A percentile compares a stretch with the other conserved stretches of the same genome.
These are phyloP conservation scores for Pholis gunnellus DNA, from an alignment of 2,113 vertebrate genomes.

Conservation along the genomic window DNA sequence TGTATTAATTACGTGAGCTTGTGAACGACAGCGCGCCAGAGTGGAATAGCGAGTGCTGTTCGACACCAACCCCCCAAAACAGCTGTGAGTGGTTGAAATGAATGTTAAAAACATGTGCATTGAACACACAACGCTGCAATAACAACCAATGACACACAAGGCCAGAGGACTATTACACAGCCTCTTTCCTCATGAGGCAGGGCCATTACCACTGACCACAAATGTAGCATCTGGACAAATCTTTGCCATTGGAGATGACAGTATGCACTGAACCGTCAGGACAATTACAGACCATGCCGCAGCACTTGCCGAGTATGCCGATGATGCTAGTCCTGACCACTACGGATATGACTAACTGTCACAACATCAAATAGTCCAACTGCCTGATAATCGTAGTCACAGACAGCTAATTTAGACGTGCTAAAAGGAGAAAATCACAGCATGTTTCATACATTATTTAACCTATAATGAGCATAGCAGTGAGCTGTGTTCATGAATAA, in stretches of 20 bases:
- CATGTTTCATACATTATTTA: slow-evolving; percentile 1
- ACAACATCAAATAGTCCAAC: slow-evolving; percentile 36
- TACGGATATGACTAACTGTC: slow-evolving; percentile 17
- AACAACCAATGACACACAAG: neutral
- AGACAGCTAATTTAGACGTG: slow-evolving; percentile 40
- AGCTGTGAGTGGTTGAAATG: neutral
- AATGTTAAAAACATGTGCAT: slow-evolving; percentile 5
- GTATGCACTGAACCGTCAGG: slow-evolving; percentile 13
- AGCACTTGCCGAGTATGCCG: slow-evolving; percentile 17
- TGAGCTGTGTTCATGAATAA: neutral
- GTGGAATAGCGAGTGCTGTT: neutral
- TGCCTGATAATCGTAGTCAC: slow-evolving; percentile 17
- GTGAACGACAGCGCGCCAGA: neutral
- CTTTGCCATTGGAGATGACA: slow-evolving; percentile 15
- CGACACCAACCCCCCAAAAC: neutral
- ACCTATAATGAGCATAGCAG: slow-evolving; percentile 8
- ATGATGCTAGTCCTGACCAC: slow-evolving; percentile 34
- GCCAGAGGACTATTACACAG: neutral
- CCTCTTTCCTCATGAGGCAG: neutral
- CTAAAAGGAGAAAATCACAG: slow-evolving; percentile 17
- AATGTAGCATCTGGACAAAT: neutral
- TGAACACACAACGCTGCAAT: slow-evolving; percentile 3
- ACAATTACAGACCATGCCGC: slow-evolving; percentile 14
- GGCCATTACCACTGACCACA: slow-evolving; percentile 21
- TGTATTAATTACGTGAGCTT: neutral